These are phyloP conservation scores for Centruroides sculpturatus DNA, from an alignment of 1,140 invertebrate species.

Conservation along the genomic window DNA sequence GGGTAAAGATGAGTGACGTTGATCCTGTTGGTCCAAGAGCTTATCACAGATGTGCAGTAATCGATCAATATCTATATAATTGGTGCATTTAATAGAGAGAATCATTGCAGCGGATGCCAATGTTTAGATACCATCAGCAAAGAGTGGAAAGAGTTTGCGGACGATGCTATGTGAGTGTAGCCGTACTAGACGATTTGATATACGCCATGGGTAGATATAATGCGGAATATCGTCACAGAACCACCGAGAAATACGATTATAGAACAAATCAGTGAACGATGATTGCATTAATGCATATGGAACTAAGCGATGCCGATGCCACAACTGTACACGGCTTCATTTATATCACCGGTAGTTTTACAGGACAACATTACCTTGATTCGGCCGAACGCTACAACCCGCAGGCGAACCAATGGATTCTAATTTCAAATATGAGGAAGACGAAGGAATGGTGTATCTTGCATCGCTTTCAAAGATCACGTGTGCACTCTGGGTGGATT, in stretches of 20 bases:
- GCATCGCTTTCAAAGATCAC: slow-evolving; percentile 49
- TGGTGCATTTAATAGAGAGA: slow-evolving; percentile 57
- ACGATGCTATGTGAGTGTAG: slow-evolving; percentile 59
- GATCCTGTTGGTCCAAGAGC: slow-evolving; percentile 31
- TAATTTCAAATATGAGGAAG: slow-evolving; percentile 58
- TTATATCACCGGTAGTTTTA: slow-evolving; percentile 47
- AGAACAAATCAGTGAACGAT: slow-evolving; percentile 26
- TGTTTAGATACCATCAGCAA: slow-evolving; percentile 47
- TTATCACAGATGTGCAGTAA: slow-evolving; percentile 54
- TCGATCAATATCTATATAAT: slow-evolving; percentile 58
- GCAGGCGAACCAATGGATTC: slow-evolving; percentile 43
- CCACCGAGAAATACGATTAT: slow-evolving; percentile 30
- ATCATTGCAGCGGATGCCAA: slow-evolving; percentile 48
- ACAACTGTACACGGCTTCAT: slow-evolving; percentile 39
- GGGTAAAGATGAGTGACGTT: slow-evolving; percentile 39
- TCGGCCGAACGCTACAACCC: slow-evolving; percentile 33
- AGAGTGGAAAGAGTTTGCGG: slow-evolving; percentile 44
- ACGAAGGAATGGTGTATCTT: slow-evolving; percentile 56
- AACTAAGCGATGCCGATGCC: slow-evolving; percentile 25
- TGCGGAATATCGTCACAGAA: slow-evolving; percentile 33
- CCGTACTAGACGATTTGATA: slow-evolving; percentile 35
- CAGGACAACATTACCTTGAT: slow-evolving; percentile 32
- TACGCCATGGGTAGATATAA: slow-evolving; percentile 39
- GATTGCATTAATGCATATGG: slow-evolving; percentile 24
- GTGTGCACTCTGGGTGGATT: slow-evolving; percentile 60